phyloP scores from a whole-genome alignment of 2,888 invertebrate genomes.

The Sinelater perroti region DNA sequence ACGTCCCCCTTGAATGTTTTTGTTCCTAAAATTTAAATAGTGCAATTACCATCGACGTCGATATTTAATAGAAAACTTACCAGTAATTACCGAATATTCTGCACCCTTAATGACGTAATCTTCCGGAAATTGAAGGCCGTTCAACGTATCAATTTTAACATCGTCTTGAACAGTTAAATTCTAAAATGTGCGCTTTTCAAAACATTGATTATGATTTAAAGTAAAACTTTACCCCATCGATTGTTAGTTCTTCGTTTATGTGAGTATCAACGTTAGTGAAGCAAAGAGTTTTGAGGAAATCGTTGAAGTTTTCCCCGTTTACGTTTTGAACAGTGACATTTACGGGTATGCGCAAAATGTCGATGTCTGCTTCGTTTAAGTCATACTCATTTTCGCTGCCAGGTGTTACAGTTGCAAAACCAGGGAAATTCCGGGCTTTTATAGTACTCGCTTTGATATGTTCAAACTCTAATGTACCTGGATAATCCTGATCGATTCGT shows the following conservation, averaged over 20 bases:
- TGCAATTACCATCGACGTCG: too few relatives aligned
- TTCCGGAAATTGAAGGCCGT: slow-evolving; percentile 63
- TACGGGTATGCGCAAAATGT: slow-evolving; percentile 47
- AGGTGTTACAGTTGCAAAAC: not conserved
- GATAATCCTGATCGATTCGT: slow-evolving; percentile 33
- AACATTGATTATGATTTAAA: not conserved
- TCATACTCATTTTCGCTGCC: not conserved
- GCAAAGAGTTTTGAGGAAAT: slow-evolving; percentile 60
- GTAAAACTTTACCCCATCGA: slow-evolving; percentile 62
- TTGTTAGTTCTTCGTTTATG: slow-evolving; percentile 57
- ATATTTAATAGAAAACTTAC: slow-evolving; percentile 39
- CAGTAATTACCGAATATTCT: slow-evolving; percentile 57
- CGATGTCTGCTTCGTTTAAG: not conserved
- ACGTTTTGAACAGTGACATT: slow-evolving; percentile 56
- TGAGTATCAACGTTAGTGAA: slow-evolving; percentile 58
- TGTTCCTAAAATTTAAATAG: slow-evolving; percentile 47
- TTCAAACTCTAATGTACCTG: slow-evolving; percentile 40
- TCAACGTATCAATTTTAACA: slow-evolving; percentile 58
- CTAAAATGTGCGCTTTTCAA: not conserved
- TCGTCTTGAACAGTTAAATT: slow-evolving; percentile 55
- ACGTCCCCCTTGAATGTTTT: slow-evolving; percentile 62
- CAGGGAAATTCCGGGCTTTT: not conserved
- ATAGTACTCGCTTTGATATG: slow-evolving; percentile 4
- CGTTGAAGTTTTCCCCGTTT: slow-evolving; percentile 62
- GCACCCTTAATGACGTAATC: slow-evolving; percentile 61